Evolutionary conservation across 2,888 invertebrate species (phyloP).

Genomic region (Drosophila maculinotata): DNA sequence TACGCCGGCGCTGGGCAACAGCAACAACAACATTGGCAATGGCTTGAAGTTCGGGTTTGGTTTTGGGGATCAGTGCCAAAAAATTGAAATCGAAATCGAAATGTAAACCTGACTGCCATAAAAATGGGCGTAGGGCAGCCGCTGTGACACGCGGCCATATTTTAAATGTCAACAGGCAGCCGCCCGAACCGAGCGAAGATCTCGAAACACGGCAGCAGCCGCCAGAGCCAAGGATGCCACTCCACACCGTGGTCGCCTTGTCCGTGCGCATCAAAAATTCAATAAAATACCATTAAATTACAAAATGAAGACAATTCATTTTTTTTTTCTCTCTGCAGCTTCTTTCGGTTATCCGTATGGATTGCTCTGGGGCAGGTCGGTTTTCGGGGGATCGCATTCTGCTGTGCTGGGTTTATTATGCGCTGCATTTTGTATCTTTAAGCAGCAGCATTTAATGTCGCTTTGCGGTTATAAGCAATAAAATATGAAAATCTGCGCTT

Average conservation of each 20-base stretch:
- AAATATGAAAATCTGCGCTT: slow-evolving; percentile 74
- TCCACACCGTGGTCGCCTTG: slow-evolving; percentile 44
- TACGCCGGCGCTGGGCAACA: slow-evolving; percentile 54
- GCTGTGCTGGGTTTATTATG: slow-evolving; percentile 34
- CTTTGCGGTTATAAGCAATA: slow-evolving; percentile 81
- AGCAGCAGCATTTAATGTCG: slow-evolving; percentile 82
- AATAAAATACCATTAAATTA: slow-evolving; percentile 83
- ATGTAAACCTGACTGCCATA: slow-evolving; percentile 75
- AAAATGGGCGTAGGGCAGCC: slow-evolving; percentile 83
- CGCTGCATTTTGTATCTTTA: slow-evolving; percentile 68
- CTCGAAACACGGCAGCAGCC: slow-evolving; percentile 16
- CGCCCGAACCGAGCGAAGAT: slow-evolving; percentile 9
- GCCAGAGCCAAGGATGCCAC: slow-evolving; percentile 52
- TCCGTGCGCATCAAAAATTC: slow-evolving; percentile 76
- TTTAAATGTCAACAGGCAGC: slow-evolving; percentile 79
- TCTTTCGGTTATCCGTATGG: slow-evolving; percentile 15
- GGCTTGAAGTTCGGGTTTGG: slow-evolving; percentile 3
- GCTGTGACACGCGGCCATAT: slow-evolving; percentile 83
- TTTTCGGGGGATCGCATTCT: slow-evolving; percentile 20
- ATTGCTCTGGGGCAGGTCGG: slow-evolving; percentile 30
- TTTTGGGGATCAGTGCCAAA: slow-evolving; percentile 45
- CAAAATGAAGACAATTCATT: slow-evolving; percentile 81
- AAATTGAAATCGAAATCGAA: slow-evolving; percentile 76
- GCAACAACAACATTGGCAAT: slow-evolving; percentile 1
- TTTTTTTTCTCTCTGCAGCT: slow-evolving; percentile 42